Percentiles rank a stretch among this genome's conserved stretches.
These are phyloP conservation scores for Parnassius smintheus DNA, from an alignment of 2,888 invertebrate species.

Conservation along the genomic window DNA sequence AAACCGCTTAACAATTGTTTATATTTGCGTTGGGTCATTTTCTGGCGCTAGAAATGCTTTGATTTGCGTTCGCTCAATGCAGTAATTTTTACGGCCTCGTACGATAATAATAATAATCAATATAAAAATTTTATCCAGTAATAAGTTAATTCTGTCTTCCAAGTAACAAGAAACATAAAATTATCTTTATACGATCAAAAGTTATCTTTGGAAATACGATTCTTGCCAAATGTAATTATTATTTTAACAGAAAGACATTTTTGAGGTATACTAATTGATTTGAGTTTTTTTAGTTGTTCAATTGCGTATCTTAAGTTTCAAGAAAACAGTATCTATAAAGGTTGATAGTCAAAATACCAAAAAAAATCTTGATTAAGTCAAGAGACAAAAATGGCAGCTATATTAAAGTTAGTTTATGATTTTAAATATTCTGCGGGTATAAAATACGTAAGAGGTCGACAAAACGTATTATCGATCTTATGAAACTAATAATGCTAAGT, in stretches of 20 bases:
- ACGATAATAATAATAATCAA: neutral
- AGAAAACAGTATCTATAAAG: neutral
- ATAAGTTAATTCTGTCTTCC: constrained; percentile 18
- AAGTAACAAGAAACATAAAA: neutral
- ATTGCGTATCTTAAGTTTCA: constrained; percentile 13
- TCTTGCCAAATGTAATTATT: constrained; percentile 17
- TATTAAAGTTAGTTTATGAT: constrained; percentile 3
- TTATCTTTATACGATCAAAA: constrained; percentile 1
- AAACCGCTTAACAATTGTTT: no score
- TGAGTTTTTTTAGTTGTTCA: constrained; percentile 13
- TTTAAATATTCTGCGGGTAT: constrained; percentile 22
- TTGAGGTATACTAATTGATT: constrained; percentile 21
- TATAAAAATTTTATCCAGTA: constrained; percentile 3
- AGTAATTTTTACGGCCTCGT: no score
- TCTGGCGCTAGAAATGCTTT: no score
- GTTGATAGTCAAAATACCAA: no score
- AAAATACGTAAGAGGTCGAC: constrained; percentile 18
- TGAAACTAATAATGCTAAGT: constrained; percentile 13
- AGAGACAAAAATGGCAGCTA: constrained; percentile 26
- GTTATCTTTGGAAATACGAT: constrained; percentile 17
- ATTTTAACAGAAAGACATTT: constrained; percentile 21
- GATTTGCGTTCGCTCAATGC: no score
- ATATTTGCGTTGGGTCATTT: no score
- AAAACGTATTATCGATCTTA: neutral
- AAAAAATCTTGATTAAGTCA: neutral